Conservation (phyloP, 92 coral and sea anemone species). For the Ricordea florida region DNA sequence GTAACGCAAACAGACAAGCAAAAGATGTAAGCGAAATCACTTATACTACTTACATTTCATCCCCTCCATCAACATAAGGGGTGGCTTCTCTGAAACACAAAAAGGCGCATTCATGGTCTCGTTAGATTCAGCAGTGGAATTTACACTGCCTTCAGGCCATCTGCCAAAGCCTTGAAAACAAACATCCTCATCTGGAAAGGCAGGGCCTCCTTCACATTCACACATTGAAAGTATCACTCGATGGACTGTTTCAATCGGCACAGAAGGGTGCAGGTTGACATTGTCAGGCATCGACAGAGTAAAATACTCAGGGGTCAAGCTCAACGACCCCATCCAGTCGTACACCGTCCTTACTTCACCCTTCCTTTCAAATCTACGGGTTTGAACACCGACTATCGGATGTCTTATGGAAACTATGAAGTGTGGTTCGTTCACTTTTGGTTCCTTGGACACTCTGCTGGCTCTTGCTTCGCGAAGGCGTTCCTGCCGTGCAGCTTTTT, state of each 20-base stretch:
- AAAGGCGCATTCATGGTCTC: background rate
- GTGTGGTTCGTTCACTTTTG: background rate
- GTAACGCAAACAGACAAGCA: too few species aligned
- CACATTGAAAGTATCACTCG: background rate
- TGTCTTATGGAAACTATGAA: constrained; percentile 5
- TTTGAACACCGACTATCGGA: background rate
- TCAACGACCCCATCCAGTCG: background rate
- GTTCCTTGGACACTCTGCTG: constrained; percentile 8
- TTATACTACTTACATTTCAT: background rate
- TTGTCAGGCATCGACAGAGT: background rate
- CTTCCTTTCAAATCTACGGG: background rate
- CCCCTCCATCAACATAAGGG: constrained; percentile 3
- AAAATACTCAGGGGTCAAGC: background rate
- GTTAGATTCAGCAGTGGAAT: background rate
- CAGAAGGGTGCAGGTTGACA: background rate
- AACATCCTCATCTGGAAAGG: constrained; percentile 6
- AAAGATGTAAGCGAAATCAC: background rate
- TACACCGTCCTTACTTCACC: constrained; percentile 1
- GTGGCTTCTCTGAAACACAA: constrained; percentile 10
- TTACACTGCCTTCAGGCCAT: background rate
- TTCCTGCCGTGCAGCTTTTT: background rate
- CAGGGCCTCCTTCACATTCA: background rate
- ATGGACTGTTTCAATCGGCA: background rate
- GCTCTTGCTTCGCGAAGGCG: background rate
- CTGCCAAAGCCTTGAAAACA: constrained; percentile 14